Percentiles rank a stretch among this genome's conserved stretches.
Evolutionary conservation across 1,140 invertebrate species (phyloP).

Genomic region (Olivierus martensii): DNA sequence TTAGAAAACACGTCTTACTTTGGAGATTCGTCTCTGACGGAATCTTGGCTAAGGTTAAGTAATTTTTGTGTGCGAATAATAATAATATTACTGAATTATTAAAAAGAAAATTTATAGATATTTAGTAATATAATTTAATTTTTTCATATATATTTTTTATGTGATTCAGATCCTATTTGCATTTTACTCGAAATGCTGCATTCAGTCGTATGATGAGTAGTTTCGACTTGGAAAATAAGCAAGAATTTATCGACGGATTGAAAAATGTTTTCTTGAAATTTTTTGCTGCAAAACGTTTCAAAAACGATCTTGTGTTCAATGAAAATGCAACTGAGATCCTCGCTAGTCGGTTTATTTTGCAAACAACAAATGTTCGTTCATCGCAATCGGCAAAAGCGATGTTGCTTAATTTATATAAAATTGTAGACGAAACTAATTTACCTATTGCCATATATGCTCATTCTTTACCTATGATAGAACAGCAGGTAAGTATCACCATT

Average conservation of each 20-base stretch:
- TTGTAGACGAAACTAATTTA: constrained; percentile 58
- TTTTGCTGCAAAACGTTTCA: constrained; percentile 31
- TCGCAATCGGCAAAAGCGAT: constrained; percentile 83
- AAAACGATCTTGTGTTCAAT: constrained; percentile 71
- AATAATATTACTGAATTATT: no score
- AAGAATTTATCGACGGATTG: constrained; percentile 39
- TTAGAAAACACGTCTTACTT: constrained; percentile 71
- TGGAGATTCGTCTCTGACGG: constrained; percentile 54
- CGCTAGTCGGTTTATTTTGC: constrained; percentile 70
- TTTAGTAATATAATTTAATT: no score
- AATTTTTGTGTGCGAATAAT: no score
- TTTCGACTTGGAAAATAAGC: constrained; percentile 55
- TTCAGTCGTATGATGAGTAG: constrained; percentile 45
- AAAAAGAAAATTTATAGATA: no score
- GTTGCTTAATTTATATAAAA: constrained; percentile 57
- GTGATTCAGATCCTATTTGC: constrained; percentile 48
- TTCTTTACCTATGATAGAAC: constrained; percentile 85
- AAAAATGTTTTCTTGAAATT: neutral
- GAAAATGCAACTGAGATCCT: constrained; percentile 54
- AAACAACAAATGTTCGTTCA: constrained; percentile 74
- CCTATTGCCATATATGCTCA: constrained; percentile 85
- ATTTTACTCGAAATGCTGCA: constrained; percentile 54
- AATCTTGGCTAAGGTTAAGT: constrained; percentile 62
- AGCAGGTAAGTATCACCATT: constrained; percentile 57
- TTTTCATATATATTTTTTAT: no score